phyloP scores from a whole-genome alignment of 2,888 invertebrate species.

The Brenthis ino region DNA sequence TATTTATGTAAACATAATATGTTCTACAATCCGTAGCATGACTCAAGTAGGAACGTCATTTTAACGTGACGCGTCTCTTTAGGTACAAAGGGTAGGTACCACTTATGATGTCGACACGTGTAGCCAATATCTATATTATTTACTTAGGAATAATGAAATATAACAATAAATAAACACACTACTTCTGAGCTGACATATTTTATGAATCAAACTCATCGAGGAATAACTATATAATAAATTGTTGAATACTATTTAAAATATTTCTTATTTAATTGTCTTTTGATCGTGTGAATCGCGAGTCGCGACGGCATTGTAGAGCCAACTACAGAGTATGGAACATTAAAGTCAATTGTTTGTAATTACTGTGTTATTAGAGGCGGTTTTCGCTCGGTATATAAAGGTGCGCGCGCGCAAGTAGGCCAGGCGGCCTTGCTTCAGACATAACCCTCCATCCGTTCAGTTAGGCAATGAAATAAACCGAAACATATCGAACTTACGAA shows the following conservation, averaged over 20 bases:
- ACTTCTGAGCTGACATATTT: neutral
- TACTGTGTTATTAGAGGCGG: conserved; percentile 52
- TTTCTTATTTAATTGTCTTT: conserved; percentile 26
- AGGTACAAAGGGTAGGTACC: conserved; percentile 24
- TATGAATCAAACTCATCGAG: neutral
- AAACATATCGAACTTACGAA: conserved; percentile 23
- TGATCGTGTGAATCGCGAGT: conserved; percentile 33
- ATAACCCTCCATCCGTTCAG: conserved; percentile 56
- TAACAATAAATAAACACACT: neutral
- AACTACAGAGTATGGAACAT: conserved; percentile 36
- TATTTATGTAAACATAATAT: conserved; percentile 5
- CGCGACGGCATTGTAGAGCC: conserved; percentile 33
- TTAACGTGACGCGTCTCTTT: conserved; percentile 26
- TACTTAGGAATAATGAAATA: conserved; percentile 22
- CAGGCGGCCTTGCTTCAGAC: conserved; percentile 67
- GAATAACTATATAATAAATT: neutral
- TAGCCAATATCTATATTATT: conserved; percentile 31
- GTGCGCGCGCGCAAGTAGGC: conserved; percentile 70
- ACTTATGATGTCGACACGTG: conserved; percentile 34
- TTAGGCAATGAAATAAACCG: conserved; percentile 37
- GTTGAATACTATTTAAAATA: neutral
- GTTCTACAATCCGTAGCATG: neutral
- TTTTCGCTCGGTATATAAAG: conserved; percentile 64
- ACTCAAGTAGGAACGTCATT: conserved; percentile 22
- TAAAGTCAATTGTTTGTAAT: conserved; percentile 44